Base-by-base conservation (phyloP, 1,140 invertebrate genomes). In the Agraylea sexmaculata region DNA sequence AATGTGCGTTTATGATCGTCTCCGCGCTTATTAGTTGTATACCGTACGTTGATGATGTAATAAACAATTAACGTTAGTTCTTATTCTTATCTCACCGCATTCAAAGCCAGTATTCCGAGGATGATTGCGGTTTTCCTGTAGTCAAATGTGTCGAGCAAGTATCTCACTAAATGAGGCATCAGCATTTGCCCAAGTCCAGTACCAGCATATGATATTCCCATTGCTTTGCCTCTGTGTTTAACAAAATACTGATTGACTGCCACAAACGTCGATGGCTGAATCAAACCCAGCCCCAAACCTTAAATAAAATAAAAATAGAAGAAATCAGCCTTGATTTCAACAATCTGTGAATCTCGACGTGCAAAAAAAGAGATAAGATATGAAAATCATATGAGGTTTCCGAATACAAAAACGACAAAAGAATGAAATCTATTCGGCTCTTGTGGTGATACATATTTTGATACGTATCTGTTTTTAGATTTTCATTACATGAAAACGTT, bases 231-330 rank as follows among this genome's bases (percentile, higher is more conserved):
- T 35, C 80, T 73, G 53, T 70, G 75, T 40, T 65, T 61, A 23
- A 60, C 68, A 45, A 86, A 86, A 52, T 82, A 85, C 0, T 75
- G 71, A 52, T 81, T 82, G 3, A 84, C 63, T 3, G 80, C 75
- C 37, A 84, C 65, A 50, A 75, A 77, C n/a, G 73, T 74, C 2
- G 78, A 68, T n/a, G 77, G 70, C 45, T 75, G 72, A 23, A 76
- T 69, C 8, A 81, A 59, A 22, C 73, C 73, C 40, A 78, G 58
- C 13, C 79, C 78, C 22, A 77, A 50, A 45, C 75, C 76, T 80
- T 51, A 25, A 71, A 70, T 52, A 53, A 59, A n/a, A n/a, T n/a
- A n/a, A n/a, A n/a, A n/a, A n/a, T n/a, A n/a, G n/a, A n/a, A n/a
- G n/a, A n/a, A n/a, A n/a, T n/a, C n/a, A n/a, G n/a, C n/a, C n/a